A percentile compares a stretch with the other conserved stretches of the same genome.
Evolutionary conservation across 2,797 vertebrate genomes (phyloP).

Genomic region (Cynodonichthys magdalenae): DNA sequence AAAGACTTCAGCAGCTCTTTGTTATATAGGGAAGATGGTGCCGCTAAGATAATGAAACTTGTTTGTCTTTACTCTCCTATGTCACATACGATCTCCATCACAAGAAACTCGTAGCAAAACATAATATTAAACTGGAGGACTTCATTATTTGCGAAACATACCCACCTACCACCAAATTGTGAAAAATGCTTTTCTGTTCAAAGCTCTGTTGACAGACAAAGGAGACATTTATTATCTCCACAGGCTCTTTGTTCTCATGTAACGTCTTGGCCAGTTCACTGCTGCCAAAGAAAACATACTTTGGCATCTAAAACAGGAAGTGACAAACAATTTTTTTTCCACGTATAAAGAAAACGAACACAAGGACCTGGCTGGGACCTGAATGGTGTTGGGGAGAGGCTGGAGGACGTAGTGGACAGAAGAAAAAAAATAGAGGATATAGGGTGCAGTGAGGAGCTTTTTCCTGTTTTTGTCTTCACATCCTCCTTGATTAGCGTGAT

Average conservation of each 20-base stretch:
- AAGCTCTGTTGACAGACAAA: constrained; percentile 47
- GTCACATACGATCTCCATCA: constrained; percentile 49
- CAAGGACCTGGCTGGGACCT: constrained; percentile 39
- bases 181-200: constrained; percentile 49
- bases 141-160: constrained; percentile 57
- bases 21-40: constrained; percentile 22
- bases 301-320: constrained; percentile 63
- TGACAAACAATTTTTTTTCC: constrained; percentile 42
- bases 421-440: constrained; percentile 28
- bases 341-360: constrained; percentile 48
- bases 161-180: constrained; percentile 50
- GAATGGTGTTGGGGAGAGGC: constrained; percentile 38
- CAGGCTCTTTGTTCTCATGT: constrained; percentile 38
- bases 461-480: constrained; percentile 77
- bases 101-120: constrained; percentile 23
- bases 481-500: constrained; percentile 67
- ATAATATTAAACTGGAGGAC: constrained; percentile 54
- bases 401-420: constrained; percentile 36
- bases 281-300: constrained; percentile 41
- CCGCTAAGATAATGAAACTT: constrained; percentile 42
- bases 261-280: constrained; percentile 41
- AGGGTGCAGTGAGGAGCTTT: constrained; percentile 41
- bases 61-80: constrained; percentile 41
- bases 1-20: constrained; percentile 26
- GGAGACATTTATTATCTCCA: constrained; percentile 58